Base-by-base conservation (phyloP, 1,140 invertebrate species). In the Hormaphis cornu region DNA sequence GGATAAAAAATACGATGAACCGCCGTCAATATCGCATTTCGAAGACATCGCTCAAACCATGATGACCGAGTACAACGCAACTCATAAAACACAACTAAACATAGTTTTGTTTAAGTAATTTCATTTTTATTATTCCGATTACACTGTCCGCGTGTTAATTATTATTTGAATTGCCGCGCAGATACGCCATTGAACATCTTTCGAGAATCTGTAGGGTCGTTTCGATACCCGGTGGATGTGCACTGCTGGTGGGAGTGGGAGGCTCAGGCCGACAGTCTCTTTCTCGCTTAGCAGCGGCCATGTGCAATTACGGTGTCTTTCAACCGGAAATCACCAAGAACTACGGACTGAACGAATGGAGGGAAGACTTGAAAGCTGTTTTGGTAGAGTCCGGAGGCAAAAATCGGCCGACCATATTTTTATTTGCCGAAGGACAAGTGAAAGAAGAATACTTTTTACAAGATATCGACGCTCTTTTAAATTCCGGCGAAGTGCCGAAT, bases 401-500 rank as follows among this genome's bases (percentile, higher is more conserved):
- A 20, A 86, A 85, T 26, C 85, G 84, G 71, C 85, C 90, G 74
- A 86, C 85, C 0, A 87, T 89, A 0, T 94, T 96, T 75, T 77
- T 95, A 16, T 88, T 97, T 73, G 87, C 86, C 14, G 93, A 95
- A 75, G 86, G 85, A 59, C 89, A 95, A 80, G 90, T 95, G 16
- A 92, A 93, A 78, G 86, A 92, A 75, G 91, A 95, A 79, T 81
- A 82, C 0, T 95, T 93, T 76, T 81, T 95, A 26, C 88, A 91
- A 78, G 93, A 96, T 74, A 87, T 96, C 48, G 91, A 94, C 74
- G 88, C 89, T 74, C 79, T 95, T 70, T 77, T 96, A 3, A 95
- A 94, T 78, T 87, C 90, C 22, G 93, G 92, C n/a, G 90, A 94
- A 80, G 89, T 95, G 1, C 92, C 93, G 4, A 95, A 94, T 80